These are phyloP conservation scores for Eupithecia centaureata DNA, from an alignment of 2,888 invertebrate species.

Conservation along the genomic window DNA sequence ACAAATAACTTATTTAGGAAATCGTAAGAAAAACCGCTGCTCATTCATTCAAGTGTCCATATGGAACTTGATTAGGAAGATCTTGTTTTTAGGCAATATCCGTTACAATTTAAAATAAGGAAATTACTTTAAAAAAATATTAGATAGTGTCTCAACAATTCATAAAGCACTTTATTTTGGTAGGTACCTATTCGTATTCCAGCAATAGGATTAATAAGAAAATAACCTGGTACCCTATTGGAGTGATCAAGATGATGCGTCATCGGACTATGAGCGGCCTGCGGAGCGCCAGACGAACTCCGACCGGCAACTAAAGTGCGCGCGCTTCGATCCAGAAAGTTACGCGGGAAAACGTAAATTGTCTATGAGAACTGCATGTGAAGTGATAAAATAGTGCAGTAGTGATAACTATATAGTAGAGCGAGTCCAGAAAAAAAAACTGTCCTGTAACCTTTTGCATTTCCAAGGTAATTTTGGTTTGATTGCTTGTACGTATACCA, in stretches of 20 bases:
- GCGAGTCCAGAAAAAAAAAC: too few relatives aligned
- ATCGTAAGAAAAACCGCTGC: too few relatives aligned
- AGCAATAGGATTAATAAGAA: conserved; percentile 22
- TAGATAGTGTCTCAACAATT: too few relatives aligned
- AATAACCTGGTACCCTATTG: conserved; percentile 40
- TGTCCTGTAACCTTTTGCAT: neutral
- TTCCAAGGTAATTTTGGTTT: neutral
- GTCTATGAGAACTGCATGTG: conserved; percentile 27
- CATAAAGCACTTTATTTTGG: conserved; percentile 17
- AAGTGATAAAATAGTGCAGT: conserved; percentile 35
- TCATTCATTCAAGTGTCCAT: too few relatives aligned
- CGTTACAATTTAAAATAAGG: too few relatives aligned
- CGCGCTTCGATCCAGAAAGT: conserved; percentile 42
- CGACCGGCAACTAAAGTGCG: conserved; percentile 49
- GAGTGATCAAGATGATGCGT: conserved; percentile 49
- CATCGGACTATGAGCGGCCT: conserved; percentile 39
- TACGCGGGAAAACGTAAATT: conserved; percentile 41
- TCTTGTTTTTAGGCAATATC: too few relatives aligned
- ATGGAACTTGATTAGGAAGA: too few relatives aligned
- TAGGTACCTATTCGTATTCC: conserved; percentile 16
- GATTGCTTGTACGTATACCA: neutral
- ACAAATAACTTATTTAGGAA: too few relatives aligned
- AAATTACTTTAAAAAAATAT: too few relatives aligned
- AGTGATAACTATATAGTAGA: conserved; percentile 28
- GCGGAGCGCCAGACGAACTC: conserved; percentile 45